Base-by-base conservation (phyloP, 1,140 invertebrate genomes). In the Zaprionus ornatus region DNA sequence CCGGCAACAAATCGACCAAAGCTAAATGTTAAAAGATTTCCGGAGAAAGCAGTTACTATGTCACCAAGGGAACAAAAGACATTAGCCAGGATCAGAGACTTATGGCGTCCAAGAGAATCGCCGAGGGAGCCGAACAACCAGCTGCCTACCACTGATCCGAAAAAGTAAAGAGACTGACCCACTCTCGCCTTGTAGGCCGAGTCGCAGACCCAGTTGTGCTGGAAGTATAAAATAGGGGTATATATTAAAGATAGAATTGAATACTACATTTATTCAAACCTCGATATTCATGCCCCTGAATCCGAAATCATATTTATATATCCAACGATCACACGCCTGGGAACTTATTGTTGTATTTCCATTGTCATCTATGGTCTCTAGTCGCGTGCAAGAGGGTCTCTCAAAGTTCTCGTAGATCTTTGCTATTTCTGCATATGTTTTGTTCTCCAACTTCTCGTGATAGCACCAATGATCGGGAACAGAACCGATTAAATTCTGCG, bases 171-270 rank as follows among this genome's bases (percentile, higher is more conserved):
- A 0, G 94, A 94, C 81, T 95, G 94, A 0, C 94, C 93, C 13
- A 94, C 75, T 9, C 93, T 93, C 4, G 94, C 91, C 80, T 93
- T 94, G 93, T 94, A 95, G 32, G 92, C 91, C 6, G 94, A 85
- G 13, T 93, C 92, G 71, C 95, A 95, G 3, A 95, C 93, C 95
- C 95, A 95, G 79, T 95, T 91, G 4, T 94, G 76, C 94, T 95
- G 67, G 5, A 52, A 94, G 64, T 7, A 54, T 25, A 15, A 15
- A 37, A 7, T 27, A 27, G 3, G 0, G 1, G 5, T 27, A 0
- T 0, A 7, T 27, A 27, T 1, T 27, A 7, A 27, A 27, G 27
- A 27, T 29, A 9, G 9, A 7, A 29, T 9, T 1, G 7, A 29
- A 0, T 2, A 9, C 9, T 29, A 9, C 7, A 29, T 29, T 9